Evolutionary conservation across 2,888 invertebrate species (phyloP).

Genomic region (Nezara viridula): DNA sequence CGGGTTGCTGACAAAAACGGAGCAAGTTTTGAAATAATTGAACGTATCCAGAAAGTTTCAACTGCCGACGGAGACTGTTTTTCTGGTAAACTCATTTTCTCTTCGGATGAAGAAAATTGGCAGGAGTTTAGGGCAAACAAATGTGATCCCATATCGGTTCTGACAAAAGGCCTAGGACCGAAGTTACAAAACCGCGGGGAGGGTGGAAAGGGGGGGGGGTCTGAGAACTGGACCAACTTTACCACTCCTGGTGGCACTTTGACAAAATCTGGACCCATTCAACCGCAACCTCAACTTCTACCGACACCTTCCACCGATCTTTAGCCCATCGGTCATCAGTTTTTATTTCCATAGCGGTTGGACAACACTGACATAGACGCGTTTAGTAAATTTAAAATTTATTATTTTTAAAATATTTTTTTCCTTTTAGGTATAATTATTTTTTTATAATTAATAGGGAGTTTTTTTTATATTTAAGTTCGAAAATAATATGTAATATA

Average conservation of each 20-base stretch:
- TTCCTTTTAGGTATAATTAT: too few species aligned
- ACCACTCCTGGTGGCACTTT: conserved; percentile 11
- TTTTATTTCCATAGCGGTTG: neutral
- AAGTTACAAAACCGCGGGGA: neutral
- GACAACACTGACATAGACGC: too few species aligned
- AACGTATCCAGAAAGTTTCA: neutral
- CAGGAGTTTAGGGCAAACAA: conserved; percentile 28
- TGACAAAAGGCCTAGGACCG: neutral
- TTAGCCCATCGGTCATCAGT: neutral
- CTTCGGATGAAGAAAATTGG: neutral
- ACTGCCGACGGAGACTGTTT: neutral
- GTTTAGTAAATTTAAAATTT: too few species aligned
- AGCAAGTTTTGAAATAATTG: neutral
- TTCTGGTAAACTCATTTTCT: neutral
- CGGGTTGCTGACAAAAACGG: neutral
- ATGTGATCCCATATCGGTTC: conserved; percentile 21
- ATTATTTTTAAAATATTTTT: too few species aligned
- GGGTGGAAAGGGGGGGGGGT: neutral
- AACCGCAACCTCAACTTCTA: conserved; percentile 5
- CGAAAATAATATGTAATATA: too few species aligned
- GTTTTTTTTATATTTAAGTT: too few species aligned
- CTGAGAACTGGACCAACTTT: neutral
- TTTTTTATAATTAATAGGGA: too few species aligned
- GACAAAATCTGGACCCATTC: conserved; percentile 1
- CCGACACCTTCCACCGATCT: neutral